Conservation (phyloP, 2,113 vertebrate genomes). For the Fulica atra region DNA sequence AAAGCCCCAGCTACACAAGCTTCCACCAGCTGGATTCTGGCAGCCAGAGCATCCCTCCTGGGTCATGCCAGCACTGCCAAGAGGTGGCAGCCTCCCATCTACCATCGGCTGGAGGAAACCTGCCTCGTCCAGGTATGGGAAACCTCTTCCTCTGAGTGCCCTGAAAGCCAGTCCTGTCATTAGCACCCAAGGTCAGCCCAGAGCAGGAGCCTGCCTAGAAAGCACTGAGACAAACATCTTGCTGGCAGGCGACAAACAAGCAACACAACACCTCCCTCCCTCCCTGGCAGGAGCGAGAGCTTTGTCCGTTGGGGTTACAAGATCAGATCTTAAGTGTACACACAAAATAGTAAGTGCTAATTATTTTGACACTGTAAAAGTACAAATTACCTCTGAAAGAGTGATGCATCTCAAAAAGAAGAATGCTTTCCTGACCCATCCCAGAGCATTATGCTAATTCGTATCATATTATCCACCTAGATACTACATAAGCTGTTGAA, state of each 20-base stretch:
- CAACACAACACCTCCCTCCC: neutral
- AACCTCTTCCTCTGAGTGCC: neutral
- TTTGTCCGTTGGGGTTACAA: neutral
- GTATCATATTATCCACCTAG: neutral
- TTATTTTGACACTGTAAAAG: neutral
- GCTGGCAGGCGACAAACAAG: neutral
- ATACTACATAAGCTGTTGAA: conserved; percentile 17
- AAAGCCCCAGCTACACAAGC: neutral
- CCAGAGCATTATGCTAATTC: neutral
- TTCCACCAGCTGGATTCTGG: neutral
- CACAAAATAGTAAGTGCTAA: neutral
- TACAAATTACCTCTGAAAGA: neutral
- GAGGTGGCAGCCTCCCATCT: conserved; percentile 66
- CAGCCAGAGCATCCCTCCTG: neutral
- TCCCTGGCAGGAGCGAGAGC: accelerated
- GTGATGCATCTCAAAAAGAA: neutral
- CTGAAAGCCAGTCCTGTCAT: neutral
- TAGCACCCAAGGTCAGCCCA: neutral
- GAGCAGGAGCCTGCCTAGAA: neutral
- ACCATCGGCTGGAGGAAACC: neutral
- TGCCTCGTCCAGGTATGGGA: neutral
- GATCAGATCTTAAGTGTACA: neutral
- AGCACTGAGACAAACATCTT: neutral
- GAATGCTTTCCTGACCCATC: neutral
- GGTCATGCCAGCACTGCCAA: accelerated